A percentile compares a stretch with the other conserved stretches of the same genome.
Conservation (phyloP, 1,140 invertebrate species). For the Heliconius hewitsoni region DNA sequence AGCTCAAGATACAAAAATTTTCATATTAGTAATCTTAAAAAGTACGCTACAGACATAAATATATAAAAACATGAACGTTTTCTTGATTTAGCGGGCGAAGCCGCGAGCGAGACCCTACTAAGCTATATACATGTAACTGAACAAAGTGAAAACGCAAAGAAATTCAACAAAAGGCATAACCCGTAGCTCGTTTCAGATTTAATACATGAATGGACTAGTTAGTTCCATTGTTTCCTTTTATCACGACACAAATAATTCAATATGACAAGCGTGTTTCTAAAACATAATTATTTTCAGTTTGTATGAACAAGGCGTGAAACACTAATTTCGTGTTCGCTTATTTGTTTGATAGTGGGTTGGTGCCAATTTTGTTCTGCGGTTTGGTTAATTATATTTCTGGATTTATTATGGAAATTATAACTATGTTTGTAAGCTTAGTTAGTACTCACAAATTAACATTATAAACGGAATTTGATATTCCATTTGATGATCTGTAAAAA, state of each 20-base stretch:
- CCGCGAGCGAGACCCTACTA: too few relatives aligned
- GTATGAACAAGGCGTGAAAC: constrained; percentile 4
- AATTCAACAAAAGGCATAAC: background rate
- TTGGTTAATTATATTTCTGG: background rate
- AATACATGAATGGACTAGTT: background rate
- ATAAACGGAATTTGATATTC: too few relatives aligned
- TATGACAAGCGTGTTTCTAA: background rate
- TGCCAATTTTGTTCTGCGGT: background rate
- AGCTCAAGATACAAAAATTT: too few relatives aligned
- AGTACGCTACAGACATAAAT: too few relatives aligned
- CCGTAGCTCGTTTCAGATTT: background rate
- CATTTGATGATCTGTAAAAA: too few relatives aligned
- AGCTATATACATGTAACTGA: too few relatives aligned
- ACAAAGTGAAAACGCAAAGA: background rate
- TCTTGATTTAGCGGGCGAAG: too few relatives aligned
- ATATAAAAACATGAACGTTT: too few relatives aligned
- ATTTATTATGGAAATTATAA: background rate
- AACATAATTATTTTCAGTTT: background rate
- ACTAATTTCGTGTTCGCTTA: background rate
- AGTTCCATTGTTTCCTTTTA: background rate
- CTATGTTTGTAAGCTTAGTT: too few relatives aligned
- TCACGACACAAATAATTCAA: background rate
- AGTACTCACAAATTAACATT: too few relatives aligned
- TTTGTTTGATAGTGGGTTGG: background rate
- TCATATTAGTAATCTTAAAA: too few relatives aligned